Conservation (phyloP, 1,140 invertebrate genomes). For the Drosophila carrolli region DNA sequence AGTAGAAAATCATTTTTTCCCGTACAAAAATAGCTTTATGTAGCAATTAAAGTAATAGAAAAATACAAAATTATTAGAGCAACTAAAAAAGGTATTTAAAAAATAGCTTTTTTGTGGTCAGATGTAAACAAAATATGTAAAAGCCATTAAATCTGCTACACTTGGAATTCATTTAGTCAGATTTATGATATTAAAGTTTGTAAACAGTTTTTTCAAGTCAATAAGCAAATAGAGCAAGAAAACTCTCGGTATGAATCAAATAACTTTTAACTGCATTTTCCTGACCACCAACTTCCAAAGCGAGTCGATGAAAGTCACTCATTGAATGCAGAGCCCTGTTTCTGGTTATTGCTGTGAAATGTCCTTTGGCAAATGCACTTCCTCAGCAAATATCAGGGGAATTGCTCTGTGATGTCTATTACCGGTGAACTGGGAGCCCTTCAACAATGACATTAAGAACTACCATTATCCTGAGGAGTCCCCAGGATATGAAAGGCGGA, state of each 20-base stretch:
- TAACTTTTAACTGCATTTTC: neutral
- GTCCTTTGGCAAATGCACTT: conserved; percentile 50
- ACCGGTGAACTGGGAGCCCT: conserved; percentile 13
- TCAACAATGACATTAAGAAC: conserved; percentile 64
- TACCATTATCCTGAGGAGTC: conserved; percentile 28
- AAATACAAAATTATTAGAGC: conserved; percentile 11
- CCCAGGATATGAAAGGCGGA: conserved; percentile 23
- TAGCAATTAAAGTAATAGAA: neutral
- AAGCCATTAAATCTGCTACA: neutral
- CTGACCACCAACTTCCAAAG: neutral
- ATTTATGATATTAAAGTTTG: neutral
- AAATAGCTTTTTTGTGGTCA: neutral
- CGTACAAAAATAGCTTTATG: neutral
- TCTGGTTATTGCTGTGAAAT: conserved; percentile 58
- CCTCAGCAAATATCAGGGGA: conserved; percentile 17
- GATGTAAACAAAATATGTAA: neutral
- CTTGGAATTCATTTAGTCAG: neutral
- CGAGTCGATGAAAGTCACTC: conserved; percentile 1
- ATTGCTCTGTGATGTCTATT: conserved; percentile 19
- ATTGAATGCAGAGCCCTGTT: conserved; percentile 25
- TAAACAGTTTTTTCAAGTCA: neutral
- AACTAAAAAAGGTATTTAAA: conserved; percentile 1
- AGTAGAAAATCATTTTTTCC: neutral
- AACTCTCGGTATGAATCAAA: conserved; percentile 2
- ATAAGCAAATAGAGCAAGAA: neutral